Conservation (phyloP, 2,113 vertebrate species). For the Lucifuga dentata region DNA sequence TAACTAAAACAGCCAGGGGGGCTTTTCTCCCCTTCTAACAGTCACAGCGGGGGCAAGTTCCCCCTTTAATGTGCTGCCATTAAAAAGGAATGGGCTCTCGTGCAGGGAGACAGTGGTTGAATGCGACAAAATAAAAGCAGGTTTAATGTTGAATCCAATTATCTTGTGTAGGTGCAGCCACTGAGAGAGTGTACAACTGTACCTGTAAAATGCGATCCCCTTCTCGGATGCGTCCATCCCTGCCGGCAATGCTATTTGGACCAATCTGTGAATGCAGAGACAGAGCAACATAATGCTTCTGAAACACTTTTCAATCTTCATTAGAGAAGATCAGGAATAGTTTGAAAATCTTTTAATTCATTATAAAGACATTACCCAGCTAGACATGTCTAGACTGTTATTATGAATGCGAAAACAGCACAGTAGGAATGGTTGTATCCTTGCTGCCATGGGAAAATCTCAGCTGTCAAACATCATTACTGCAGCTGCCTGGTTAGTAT, state of each 20-base stretch:
- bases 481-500: constrained; percentile 4
- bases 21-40: constrained; percentile 62
- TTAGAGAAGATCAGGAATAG: background rate
- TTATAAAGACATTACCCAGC: background rate
- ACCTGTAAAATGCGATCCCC: constrained; percentile 98
- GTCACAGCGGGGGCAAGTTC: constrained; percentile 59
- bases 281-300: constrained; percentile 1
- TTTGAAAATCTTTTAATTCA: constrained; percentile 9
- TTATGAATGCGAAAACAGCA: constrained; percentile 10
- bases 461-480: constrained; percentile 10
- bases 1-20: constrained; percentile 74
- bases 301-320: constrained; percentile 15
- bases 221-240: constrained; percentile 94
- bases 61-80: constrained; percentile 75
- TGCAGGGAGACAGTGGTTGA: constrained; percentile 60
- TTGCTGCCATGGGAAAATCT: constrained; percentile 2
- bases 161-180: constrained; percentile 24
- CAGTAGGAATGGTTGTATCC: no score
- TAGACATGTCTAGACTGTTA: constrained; percentile 24
- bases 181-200: constrained; percentile 22
- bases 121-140: constrained; percentile 52
- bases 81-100: constrained; percentile 78
- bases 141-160: constrained; percentile 51
- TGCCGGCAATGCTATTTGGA: constrained; percentile 95
- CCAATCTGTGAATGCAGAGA: constrained; percentile 84